Evolutionary conservation across 2,113 vertebrate species (phyloP).

Genomic region (Oplegnathus fasciatus): DNA sequence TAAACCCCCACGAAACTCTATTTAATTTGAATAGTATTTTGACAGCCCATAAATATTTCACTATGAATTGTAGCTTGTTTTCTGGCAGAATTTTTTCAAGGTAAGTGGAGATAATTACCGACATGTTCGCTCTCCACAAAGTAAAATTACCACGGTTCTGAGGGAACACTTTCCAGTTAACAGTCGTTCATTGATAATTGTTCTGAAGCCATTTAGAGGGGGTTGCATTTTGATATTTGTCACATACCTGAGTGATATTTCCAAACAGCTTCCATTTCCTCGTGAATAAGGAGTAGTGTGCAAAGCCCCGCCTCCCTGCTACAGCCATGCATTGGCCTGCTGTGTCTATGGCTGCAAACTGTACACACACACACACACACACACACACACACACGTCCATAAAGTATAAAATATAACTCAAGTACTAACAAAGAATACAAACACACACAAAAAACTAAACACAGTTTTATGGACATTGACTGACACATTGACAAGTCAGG

Average conservation of each 20-base stretch:
- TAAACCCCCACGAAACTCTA: not conserved
- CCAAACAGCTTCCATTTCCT: slow-evolving; percentile 99
- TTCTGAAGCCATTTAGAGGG: not conserved
- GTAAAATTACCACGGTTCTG: not conserved
- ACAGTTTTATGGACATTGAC: not conserved
- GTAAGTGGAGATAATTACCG: not conserved
- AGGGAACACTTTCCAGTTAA: not conserved
- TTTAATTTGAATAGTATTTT: not conserved
- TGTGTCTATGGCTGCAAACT: slow-evolving; percentile 98
- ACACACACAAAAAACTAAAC: slow-evolving; percentile 32
- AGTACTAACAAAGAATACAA: not conserved
- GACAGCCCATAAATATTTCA: not conserved
- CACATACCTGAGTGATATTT: slow-evolving; percentile 95
- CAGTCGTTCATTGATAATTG: not conserved
- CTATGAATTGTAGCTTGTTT: too few relatives aligned
- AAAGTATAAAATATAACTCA: not conserved
- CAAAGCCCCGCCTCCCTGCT: slow-evolving; percentile 96
- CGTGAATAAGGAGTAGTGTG: slow-evolving; percentile 96
- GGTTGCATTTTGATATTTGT: not conserved
- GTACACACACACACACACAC: slow-evolving; percentile 20
- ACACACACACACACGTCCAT: slow-evolving; percentile 37
- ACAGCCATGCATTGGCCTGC: slow-evolving; percentile 96
- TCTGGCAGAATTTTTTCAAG: too few relatives aligned
- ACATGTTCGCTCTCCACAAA: not conserved
- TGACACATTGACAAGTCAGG: not conserved